Evolutionary conservation across 2,113 vertebrate species (phyloP), one percentile per base, ranked within the genome.

Genomic region (Tyto alba): DNA sequence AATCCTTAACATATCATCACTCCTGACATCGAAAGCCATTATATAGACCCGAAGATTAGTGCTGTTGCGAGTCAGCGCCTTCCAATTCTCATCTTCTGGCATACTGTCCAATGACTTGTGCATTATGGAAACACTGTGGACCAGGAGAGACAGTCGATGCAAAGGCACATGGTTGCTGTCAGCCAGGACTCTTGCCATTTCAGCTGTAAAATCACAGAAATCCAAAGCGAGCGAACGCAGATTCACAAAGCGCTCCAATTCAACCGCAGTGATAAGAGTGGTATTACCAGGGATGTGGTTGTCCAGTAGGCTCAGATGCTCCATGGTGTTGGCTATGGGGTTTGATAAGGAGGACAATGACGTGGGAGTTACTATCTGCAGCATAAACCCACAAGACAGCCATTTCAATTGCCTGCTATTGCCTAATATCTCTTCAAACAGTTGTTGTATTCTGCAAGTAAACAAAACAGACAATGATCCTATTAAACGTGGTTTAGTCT

Each of bases 301-400:
- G 98, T 99, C 99, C 97, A 99, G 90, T 89, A 99, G 98, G 97
- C 99, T 99, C 95, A 99, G 98, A 96, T 99, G 99, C 94, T 99
- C 98, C 98, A 99, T 98, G 92, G 98, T 98, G 96, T 98, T 98
- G 95, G 99, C 98, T 94, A 99, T 98, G 82, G 98, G 97, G 88
- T 99, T 99, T 63, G 99, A 99, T 95, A 99, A 97, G 92, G 98
- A 98, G 85, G 99, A 98, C 97, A 99, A 92, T 57, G 99, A 99
- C 89, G 98, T 98, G 73, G 99, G 98, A 88, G 99, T 99, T 97
- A 99, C 98, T 96, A 99, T 98, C 78, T 99, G 99, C 85, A 99
- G 98, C 99, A 99, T 99, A 97, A 99, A 99, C 80, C 99, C 99
- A 88, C 99, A 99, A 81, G 99, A 99, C 91, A 99, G 97, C 99